A percentile compares a stretch with the other conserved stretches of the same genome.
These are phyloP conservation scores for Halcyon badia DNA, from an alignment of 2,797 vertebrate species.

Conservation along the genomic window DNA sequence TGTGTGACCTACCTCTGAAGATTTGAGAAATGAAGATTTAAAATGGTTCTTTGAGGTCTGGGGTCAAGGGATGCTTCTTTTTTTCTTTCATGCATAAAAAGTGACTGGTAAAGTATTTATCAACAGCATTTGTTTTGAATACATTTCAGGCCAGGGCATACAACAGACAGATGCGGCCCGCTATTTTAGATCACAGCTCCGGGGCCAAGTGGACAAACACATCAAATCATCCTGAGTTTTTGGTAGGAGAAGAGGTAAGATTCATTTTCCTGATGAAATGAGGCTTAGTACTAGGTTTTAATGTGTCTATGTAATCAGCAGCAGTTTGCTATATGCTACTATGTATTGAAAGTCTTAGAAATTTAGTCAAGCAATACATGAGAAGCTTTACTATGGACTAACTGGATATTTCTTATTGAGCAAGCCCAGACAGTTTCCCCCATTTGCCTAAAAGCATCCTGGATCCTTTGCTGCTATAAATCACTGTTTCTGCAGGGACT, in stretches of 20 bases:
- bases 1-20: background rate
- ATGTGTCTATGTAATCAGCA: background rate
- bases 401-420: background rate
- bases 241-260: conserved; percentile 95
- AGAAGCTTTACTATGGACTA: background rate
- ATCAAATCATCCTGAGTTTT: conserved; percentile 89
- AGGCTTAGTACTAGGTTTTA: background rate
- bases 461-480: background rate
- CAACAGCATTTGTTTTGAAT: background rate
- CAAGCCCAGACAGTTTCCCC: background rate
- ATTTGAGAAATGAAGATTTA: background rate
- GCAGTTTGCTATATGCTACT: background rate
- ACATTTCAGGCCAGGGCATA: conserved; percentile 90
- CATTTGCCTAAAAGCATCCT: background rate
- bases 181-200: conserved; percentile 91
- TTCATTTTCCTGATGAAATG: background rate
- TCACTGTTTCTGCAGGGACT: background rate
- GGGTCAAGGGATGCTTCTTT: accelerated
- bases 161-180: conserved; percentile 94
- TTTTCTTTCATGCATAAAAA: background rate
- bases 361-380: background rate
- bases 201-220: conserved; percentile 95
- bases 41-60: accelerated
- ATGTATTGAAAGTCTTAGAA: background rate
- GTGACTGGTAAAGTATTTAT: background rate